These are phyloP conservation scores for Diplolepis rosae DNA, from an alignment of 2,888 invertebrate species.

Conservation along the genomic window DNA sequence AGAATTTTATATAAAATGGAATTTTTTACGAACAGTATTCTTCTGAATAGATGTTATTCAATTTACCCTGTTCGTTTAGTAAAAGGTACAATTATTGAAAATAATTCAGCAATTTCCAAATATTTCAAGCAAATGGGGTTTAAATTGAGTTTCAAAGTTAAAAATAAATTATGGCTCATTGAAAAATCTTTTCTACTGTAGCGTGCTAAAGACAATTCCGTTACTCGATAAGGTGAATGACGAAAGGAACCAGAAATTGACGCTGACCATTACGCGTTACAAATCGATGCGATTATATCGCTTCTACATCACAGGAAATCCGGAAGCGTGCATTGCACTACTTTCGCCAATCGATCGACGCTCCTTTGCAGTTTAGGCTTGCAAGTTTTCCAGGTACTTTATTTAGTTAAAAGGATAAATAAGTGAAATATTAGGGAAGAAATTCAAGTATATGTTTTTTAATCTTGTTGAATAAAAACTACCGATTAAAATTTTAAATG, in stretches of 20 bases:
- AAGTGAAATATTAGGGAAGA: too few relatives aligned
- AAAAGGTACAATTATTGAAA: too few relatives aligned
- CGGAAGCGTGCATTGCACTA: constrained; percentile 37
- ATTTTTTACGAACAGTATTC: constrained; percentile 15
- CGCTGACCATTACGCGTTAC: constrained; percentile 29
- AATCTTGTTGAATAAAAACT: too few relatives aligned
- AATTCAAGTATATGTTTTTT: too few relatives aligned
- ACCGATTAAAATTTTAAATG: too few relatives aligned
- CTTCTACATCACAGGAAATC: constrained; percentile 45
- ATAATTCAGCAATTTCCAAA: too few relatives aligned
- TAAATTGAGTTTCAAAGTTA: not conserved
- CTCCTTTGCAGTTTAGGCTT: not conserved
- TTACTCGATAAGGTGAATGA: not conserved
- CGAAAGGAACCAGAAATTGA: not conserved
- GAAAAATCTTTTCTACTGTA: not conserved
- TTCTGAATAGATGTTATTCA: not conserved
- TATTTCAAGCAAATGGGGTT: too few relatives aligned
- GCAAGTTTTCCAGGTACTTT: too few relatives aligned
- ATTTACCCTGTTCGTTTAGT: too few relatives aligned
- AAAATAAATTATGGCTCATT: not conserved
- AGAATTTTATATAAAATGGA: constrained; percentile 4
- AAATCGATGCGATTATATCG: constrained; percentile 45
- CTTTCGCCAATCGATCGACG: constrained; percentile 39
- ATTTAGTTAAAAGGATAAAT: too few relatives aligned
- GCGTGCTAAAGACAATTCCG: not conserved